These are phyloP conservation scores for Ptychoptera contaminata DNA, from an alignment of 2,888 invertebrate species.

Conservation along the genomic window DNA sequence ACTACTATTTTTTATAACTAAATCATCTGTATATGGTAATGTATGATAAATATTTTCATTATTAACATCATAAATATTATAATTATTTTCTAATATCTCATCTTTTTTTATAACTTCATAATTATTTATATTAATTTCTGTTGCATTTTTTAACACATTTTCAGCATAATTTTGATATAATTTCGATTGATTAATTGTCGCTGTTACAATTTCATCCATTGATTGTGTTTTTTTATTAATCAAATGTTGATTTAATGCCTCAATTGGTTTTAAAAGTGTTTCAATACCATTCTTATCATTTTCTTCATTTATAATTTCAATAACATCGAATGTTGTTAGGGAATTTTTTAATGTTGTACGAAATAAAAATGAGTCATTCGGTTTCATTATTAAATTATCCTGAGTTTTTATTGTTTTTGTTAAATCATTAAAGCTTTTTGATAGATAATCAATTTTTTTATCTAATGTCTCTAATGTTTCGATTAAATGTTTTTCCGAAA, in stretches of 20 bases:
- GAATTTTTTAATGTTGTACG: constrained; percentile 30
- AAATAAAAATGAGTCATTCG: constrained; percentile 52
- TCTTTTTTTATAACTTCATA: background rate
- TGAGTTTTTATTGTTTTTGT: constrained; percentile 1
- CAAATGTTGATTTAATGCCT: constrained; percentile 26
- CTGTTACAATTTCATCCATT: constrained; percentile 9
- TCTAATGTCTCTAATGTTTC: constrained; percentile 14
- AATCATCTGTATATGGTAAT: constrained; percentile 1
- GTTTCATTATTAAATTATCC: constrained; percentile 31
- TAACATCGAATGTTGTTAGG: constrained; percentile 5
- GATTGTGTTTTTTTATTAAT: constrained; percentile 16
- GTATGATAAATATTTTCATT: background rate
- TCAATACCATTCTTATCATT: constrained; percentile 7
- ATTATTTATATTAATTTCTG: background rate
- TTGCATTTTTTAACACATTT: constrained; percentile 8
- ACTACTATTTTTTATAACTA: background rate
- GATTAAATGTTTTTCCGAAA: too few species aligned
- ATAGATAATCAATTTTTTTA: constrained; percentile 19
- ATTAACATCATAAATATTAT: constrained; percentile 1
- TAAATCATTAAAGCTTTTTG: constrained; percentile 10
- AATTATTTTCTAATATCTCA: background rate
- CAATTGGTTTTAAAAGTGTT: constrained; percentile 17
- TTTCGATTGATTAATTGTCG: too few species aligned
- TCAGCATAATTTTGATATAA: background rate
- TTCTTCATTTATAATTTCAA: background rate